phyloP scores from a whole-genome alignment of 1,140 invertebrate genomes.

The Lordiphosa stackelbergi region DNA sequence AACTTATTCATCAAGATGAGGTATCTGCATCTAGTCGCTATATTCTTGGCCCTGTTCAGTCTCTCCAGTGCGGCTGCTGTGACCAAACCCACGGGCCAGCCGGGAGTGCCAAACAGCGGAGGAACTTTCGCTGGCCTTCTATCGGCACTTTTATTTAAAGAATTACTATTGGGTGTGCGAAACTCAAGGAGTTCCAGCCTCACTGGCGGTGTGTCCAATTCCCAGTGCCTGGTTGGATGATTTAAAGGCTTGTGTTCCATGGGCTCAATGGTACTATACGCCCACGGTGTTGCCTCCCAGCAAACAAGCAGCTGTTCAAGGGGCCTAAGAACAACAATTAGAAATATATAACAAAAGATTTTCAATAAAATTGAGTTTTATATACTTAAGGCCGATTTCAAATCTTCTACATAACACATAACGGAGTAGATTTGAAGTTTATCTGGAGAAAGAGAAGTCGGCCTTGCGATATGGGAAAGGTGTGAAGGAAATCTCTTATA shows the following conservation, averaged over 20 bases:
- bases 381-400: too few relatives aligned
- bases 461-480: too few relatives aligned
- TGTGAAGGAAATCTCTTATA: too few relatives aligned
- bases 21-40: conserved; percentile 23
- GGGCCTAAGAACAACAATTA: neutral
- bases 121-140: conserved; percentile 33
- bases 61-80: conserved; percentile 13
- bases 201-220: conserved; percentile 18
- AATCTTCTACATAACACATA: too few relatives aligned
- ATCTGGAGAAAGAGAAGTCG: too few relatives aligned
- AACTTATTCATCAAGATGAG: conserved; percentile 35
- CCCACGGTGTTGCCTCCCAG: conserved; percentile 55
- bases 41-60: conserved; percentile 18
- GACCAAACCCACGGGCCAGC: conserved; percentile 51
- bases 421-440: too few relatives aligned
- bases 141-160: conserved; percentile 49
- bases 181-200: conserved; percentile 28
- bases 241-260: conserved; percentile 44
- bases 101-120: conserved; percentile 54
- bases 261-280: conserved; percentile 43
- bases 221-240: conserved; percentile 29
- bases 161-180: conserved; percentile 50
- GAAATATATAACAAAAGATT: too few relatives aligned
- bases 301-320: conserved; percentile 20
- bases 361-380: too few relatives aligned